Evolutionary conservation across 1,140 invertebrate genomes (phyloP), one percentile per base, ranked within the genome.

Genomic region (Ctenoplectra terminalis): DNA sequence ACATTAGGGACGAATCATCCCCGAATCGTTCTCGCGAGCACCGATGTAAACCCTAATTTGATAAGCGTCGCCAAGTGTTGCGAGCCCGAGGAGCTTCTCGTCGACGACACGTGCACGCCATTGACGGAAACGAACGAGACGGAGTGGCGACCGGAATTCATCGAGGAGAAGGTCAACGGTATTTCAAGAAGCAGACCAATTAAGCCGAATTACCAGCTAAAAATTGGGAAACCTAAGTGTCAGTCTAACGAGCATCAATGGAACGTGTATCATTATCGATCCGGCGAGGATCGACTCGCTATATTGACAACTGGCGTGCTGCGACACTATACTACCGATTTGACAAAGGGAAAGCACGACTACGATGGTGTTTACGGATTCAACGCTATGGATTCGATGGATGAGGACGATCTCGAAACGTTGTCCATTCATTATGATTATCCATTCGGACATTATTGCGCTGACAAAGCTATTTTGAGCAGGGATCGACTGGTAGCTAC

Each of bases 371-470:
- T 92, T 23, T 94, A 95, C 37, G 94, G 94, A 58, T 92, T 86
- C 46, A 85, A 92, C 50, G 79, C 85, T 66, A 84, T 89, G 73
- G 83, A 91, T 74, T 74, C 93, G 43, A 85, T 90, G 83, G 82
- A 92, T 40, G 86, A 90, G 9, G 92, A 94, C 6, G 93, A 94
- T n/a, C 87, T 90, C 0, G 75, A 89, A 1, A 78, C 83, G 0
- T 84, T 90, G 54, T 92, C 94, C 29, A 93, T 95, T 29, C 96
- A 94, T 87, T 95, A 96, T 84, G 96, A 97, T 89, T 97, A 97
- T 89, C 92, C 94, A 20, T 95, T 95, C 76, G 96, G 96, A 40
- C 95, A 96, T 92, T 97, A 97, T 90, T 98, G 97, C 88, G 94
- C 96, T 67, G 97, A 98, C 88, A 97, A 96, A 93, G 96, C 96